Percentiles rank a stretch among this genome's conserved stretches.
These are phyloP conservation scores for Coregonus ussuriensis DNA, from an alignment of 2,797 vertebrate genomes.

Conservation along the genomic window DNA sequence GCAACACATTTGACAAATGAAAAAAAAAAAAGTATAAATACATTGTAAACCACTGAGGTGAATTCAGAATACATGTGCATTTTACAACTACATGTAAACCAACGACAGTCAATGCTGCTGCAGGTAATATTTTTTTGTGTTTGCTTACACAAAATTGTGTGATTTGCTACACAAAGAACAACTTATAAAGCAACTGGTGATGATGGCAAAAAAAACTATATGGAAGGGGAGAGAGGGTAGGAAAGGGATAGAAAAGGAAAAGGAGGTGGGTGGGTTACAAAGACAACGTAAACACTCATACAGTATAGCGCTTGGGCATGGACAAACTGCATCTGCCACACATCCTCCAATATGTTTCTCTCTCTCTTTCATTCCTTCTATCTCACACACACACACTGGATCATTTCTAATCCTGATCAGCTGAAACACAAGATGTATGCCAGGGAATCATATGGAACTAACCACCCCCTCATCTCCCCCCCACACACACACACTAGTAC, in stretches of 20 bases:
- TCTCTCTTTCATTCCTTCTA: not conserved
- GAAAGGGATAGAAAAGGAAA: not conserved
- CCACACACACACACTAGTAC: not conserved
- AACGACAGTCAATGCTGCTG: too few relatives aligned
- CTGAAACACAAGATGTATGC: constrained; percentile 5
- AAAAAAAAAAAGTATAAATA: too few relatives aligned
- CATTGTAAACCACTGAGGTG: too few relatives aligned
- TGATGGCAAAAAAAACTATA: too few relatives aligned
- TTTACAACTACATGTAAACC: too few relatives aligned
- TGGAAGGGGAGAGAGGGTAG: too few relatives aligned
- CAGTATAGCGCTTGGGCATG: not conserved
- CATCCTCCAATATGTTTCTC: not conserved
- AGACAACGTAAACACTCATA: not conserved
- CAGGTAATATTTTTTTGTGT: too few relatives aligned
- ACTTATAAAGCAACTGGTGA: too few relatives aligned
- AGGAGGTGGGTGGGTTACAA: not conserved
- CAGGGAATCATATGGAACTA: not conserved
- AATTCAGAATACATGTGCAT: too few relatives aligned
- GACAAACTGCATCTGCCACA: constrained; percentile 5
- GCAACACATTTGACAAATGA: not conserved
- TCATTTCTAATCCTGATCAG: constrained; percentile 1
- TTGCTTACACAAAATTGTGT: too few relatives aligned
- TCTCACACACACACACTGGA: not conserved
- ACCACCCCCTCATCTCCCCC: not conserved
- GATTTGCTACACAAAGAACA: too few relatives aligned